Evolutionary conservation across 2,888 invertebrate species (phyloP).

Genomic region (Cheilosia soror): DNA sequence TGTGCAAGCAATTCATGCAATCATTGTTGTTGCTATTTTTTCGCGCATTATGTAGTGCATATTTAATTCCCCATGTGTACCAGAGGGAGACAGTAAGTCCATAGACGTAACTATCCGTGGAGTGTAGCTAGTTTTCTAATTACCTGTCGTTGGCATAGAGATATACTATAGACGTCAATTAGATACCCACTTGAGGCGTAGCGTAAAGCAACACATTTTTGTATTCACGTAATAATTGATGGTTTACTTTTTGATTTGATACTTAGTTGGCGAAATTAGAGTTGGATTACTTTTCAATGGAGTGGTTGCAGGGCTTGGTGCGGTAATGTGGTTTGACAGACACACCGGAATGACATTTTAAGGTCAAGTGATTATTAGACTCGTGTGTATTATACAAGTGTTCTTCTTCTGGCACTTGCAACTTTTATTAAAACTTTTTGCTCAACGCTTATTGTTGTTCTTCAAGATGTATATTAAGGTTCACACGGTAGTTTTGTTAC

Average conservation of each 20-base stretch:
- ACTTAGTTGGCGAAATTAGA: conserved; percentile 49
- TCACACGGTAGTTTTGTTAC: conserved; percentile 3
- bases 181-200: conserved; percentile 16
- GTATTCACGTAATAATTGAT: conserved; percentile 52
- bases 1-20: conserved; percentile 29
- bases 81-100: neutral
- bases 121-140: conserved; percentile 35
- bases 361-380: conserved; percentile 36
- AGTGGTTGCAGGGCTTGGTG: conserved; percentile 10
- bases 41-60: conserved; percentile 3
- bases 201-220: conserved; percentile 34
- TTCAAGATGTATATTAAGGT: neutral
- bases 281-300: conserved; percentile 52
- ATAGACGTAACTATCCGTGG: neutral
- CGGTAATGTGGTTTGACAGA: conserved; percentile 2
- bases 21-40: neutral
- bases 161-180: neutral
- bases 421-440: conserved; percentile 7
- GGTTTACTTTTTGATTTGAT: conserved; percentile 43
- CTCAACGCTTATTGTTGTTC: no score
- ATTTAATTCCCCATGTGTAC: neutral
- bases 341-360: conserved; percentile 38
- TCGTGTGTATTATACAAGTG: neutral
- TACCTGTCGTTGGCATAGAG: conserved; percentile 17
- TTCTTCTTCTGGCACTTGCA: neutral